These are phyloP conservation scores for Liasis olivaceus DNA, from an alignment of 2,797 vertebrate species.

Conservation along the genomic window DNA sequence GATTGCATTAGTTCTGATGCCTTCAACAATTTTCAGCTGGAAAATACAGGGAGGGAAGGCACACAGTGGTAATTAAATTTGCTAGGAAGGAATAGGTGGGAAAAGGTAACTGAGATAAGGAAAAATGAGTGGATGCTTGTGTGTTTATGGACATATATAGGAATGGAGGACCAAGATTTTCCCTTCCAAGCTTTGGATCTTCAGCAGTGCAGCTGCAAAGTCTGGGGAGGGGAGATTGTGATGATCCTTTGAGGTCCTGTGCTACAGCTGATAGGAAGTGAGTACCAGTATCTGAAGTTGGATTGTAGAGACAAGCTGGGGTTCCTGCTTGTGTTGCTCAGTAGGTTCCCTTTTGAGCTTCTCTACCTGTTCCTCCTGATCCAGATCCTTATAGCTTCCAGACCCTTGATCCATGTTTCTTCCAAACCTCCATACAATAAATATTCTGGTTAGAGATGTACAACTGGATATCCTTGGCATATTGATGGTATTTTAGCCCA, in stretches of 20 bases:
- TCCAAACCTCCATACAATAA: neutral
- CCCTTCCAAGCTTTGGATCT: neutral
- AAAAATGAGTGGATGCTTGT: neutral
- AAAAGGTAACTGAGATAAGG: neutral
- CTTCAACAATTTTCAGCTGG: neutral
- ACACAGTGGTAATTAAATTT: neutral
- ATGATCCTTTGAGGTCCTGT: neutral
- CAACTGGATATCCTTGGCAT: neutral
- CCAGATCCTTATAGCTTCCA: neutral
- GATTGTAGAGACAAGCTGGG: neutral
- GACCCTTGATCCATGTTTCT: neutral
- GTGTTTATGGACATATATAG: neutral
- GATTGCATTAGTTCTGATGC: neutral
- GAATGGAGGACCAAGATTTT: neutral
- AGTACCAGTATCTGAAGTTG: neutral
- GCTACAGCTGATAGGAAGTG: neutral
- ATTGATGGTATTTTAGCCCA: neutral
- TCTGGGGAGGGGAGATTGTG: neutral
- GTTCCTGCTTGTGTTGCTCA: neutral
- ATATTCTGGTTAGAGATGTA: neutral
- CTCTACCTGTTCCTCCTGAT: neutral
- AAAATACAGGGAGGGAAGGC: neutral
- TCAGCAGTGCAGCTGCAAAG: neutral
- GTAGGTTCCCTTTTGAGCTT: neutral
- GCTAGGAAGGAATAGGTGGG: neutral